Conservation (phyloP, 2,888 invertebrate genomes). For the Ceramica pisi region DNA sequence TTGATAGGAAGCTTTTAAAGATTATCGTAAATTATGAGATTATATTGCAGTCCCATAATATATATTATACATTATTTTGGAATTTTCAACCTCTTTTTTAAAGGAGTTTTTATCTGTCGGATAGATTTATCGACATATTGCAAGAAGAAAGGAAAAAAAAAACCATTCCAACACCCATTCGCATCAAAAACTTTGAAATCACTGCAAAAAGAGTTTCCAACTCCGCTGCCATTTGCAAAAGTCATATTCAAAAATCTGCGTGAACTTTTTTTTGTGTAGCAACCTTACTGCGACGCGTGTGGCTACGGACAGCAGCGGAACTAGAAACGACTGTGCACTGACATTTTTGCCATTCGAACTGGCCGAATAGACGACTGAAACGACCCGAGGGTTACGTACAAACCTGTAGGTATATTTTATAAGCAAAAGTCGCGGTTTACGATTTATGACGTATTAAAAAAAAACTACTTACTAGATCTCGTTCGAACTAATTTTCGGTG, state of each 20-base stretch:
- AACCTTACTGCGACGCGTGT: conserved; percentile 64
- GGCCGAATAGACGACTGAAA: conserved; percentile 78
- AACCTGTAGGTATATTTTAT: too few species aligned
- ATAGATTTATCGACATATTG: neutral
- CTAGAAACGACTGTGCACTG: conserved; percentile 70
- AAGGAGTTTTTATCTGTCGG: too few species aligned
- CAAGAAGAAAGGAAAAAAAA: neutral
- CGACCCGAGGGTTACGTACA: too few species aligned
- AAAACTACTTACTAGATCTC: too few species aligned
- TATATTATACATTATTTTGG: too few species aligned
- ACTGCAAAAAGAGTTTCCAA: conserved; percentile 37
- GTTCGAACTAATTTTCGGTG: too few species aligned
- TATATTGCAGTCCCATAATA: too few species aligned
- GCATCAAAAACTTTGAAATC: conserved; percentile 35
- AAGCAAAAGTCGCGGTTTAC: too few species aligned
- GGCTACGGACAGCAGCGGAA: conserved; percentile 57
- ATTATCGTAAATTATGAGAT: too few species aligned
- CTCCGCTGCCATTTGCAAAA: conserved; percentile 43
- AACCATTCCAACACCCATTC: neutral
- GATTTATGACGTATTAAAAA: too few species aligned
- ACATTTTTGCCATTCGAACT: conserved; percentile 79
- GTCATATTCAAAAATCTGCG: conserved; percentile 68
- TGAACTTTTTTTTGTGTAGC: conserved; percentile 62
- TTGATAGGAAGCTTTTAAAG: too few species aligned
- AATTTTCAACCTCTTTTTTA: too few species aligned